phyloP scores from a whole-genome alignment of 2,113 vertebrate genomes.

The Pycnonotus jocosus region DNA sequence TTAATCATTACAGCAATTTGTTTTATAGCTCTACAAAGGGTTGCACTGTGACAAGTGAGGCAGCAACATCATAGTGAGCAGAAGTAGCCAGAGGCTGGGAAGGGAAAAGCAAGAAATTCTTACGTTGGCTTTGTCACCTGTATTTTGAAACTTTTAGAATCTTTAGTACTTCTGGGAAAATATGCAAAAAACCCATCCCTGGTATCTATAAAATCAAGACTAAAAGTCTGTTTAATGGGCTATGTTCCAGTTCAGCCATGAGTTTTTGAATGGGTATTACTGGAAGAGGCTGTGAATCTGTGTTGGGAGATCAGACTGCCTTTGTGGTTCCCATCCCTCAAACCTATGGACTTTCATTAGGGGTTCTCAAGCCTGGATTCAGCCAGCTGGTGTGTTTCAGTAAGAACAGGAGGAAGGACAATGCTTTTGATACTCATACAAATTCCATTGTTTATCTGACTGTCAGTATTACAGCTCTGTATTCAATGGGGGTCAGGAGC shows the following conservation, averaged over 20 bases:
- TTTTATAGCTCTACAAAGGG: background rate
- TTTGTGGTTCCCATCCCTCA: background rate
- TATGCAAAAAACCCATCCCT: background rate
- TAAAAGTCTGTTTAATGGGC: background rate
- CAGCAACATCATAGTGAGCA: background rate
- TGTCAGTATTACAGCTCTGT: background rate
- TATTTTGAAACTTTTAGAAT: background rate
- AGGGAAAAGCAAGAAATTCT: background rate
- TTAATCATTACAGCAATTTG: background rate
- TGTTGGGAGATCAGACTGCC: background rate
- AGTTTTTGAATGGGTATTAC: background rate
- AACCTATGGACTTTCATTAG: background rate
- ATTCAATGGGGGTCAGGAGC: background rate
- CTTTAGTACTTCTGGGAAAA: background rate
- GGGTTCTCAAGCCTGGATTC: background rate
- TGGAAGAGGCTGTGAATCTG: background rate
- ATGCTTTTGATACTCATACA: background rate
- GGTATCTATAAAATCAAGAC: background rate
- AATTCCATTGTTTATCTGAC: background rate
- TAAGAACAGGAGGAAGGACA: background rate
- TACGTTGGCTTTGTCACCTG: background rate
- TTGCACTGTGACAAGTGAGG: background rate
- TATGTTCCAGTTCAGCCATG: background rate
- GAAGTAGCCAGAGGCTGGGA: background rate
- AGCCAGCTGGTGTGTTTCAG: background rate